phyloP scores from a whole-genome alignment of 2,888 invertebrate species.

The Argyresthia albistria region DNA sequence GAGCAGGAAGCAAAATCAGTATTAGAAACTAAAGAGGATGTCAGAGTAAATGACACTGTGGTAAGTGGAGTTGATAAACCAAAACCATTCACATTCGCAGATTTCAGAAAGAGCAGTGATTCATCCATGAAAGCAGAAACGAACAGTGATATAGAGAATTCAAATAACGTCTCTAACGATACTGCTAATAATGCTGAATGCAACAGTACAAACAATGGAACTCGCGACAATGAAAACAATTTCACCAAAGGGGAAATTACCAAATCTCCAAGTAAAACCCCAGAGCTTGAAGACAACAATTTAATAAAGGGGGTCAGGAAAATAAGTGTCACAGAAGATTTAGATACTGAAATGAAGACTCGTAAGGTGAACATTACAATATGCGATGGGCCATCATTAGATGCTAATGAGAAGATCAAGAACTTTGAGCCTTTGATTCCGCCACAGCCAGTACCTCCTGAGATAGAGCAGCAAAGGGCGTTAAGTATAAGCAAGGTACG shows the following conservation, averaged over 20 bases:
- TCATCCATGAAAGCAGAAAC: constrained; percentile 13
- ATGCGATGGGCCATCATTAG: constrained; percentile 41
- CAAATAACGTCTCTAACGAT: neutral
- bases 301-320: constrained; percentile 36
- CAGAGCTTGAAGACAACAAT: constrained; percentile 11
- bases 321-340: constrained; percentile 34
- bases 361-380: constrained; percentile 56
- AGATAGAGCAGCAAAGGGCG: constrained; percentile 87
- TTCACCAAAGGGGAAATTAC: neutral
- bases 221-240: constrained; percentile 3
- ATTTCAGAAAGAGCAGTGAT: constrained; percentile 61
- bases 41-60: constrained; percentile 10
- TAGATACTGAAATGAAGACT: constrained; percentile 32
- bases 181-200: neutral
- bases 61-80: constrained; percentile 29
- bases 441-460: constrained; percentile 83
- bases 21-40: constrained; percentile 10
- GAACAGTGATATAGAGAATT: constrained; percentile 6
- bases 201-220: constrained; percentile 8
- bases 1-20: neutral
- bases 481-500: constrained; percentile 86
- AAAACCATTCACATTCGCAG: constrained; percentile 69
- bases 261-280: neutral
- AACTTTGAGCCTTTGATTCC: constrained; percentile 62
- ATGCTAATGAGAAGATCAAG: constrained; percentile 28